A percentile compares a stretch with the other conserved stretches of the same genome.
These are phyloP conservation scores for Drosophila meridionalis DNA, from an alignment of 2,888 invertebrate genomes.

Conservation along the genomic window DNA sequence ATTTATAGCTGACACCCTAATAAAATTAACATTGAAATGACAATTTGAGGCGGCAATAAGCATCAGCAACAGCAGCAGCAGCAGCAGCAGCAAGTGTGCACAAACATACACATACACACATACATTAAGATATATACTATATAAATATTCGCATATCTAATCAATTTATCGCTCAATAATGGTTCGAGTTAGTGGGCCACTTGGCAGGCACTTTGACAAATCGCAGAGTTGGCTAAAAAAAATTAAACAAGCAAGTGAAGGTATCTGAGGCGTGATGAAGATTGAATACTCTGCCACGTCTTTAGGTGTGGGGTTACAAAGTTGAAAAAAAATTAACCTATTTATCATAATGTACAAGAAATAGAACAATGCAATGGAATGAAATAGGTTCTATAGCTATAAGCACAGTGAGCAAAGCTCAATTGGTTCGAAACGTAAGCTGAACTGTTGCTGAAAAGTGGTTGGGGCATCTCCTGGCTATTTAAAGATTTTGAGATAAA, in stretches of 20 bases:
- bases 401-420: background rate
- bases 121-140: constrained; percentile 24
- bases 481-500: background rate
- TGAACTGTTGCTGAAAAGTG: background rate
- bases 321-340: background rate
- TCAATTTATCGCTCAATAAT: constrained; percentile 83
- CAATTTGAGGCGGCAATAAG: constrained; percentile 78
- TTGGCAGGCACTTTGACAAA: constrained; percentile 72
- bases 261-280: background rate
- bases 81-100: constrained; percentile 17
- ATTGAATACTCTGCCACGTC: background rate
- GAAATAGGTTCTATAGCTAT: constrained; percentile 19
- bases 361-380: background rate
- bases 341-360: background rate
- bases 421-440: background rate
- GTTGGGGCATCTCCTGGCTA: background rate
- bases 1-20: constrained; percentile 83
- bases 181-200: constrained; percentile 60
- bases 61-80: constrained; percentile 44
- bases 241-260: constrained; percentile 1
- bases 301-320: background rate
- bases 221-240: constrained; percentile 58
- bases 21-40: constrained; percentile 83
- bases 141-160: constrained; percentile 68
- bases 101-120: constrained; percentile 12